These are phyloP conservation scores for Chrysemys picta DNA, from an alignment of 2,113 vertebrate genomes.

Conservation along the genomic window DNA sequence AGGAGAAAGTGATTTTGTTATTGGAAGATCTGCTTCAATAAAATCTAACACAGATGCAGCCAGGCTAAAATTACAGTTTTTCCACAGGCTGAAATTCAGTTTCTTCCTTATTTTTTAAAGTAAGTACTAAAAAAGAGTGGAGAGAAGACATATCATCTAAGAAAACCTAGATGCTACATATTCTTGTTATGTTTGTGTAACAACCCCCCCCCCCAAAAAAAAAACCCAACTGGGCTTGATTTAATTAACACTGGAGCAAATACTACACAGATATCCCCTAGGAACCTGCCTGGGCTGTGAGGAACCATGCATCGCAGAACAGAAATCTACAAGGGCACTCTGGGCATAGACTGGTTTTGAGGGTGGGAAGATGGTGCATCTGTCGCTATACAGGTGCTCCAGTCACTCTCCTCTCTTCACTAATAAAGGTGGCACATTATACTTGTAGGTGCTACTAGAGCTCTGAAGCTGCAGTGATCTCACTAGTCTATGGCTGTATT, in stretches of 20 bases:
- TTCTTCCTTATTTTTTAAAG: neutral
- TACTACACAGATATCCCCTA: neutral
- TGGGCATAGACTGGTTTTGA: neutral
- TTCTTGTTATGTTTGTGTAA: neutral
- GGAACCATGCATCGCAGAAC: neutral
- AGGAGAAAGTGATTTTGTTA: neutral
- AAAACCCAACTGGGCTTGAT: neutral
- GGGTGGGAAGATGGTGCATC: neutral
- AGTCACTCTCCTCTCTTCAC: fast-evolving
- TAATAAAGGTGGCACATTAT: neutral
- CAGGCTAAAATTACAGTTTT: neutral
- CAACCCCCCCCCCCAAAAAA: fast-evolving
- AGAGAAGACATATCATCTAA: neutral
- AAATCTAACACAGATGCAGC: neutral
- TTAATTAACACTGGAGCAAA: neutral
- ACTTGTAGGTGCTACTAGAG: neutral
- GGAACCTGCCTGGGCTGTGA: neutral
- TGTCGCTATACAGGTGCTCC: neutral
- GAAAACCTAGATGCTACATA: neutral
- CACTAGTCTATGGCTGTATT: neutral
- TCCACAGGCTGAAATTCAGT: neutral
- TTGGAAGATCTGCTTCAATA: neutral
- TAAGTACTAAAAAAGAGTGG: neutral
- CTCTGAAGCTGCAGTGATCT: neutral
- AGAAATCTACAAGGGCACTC: neutral